Percentiles rank a stretch among this genome's conserved stretches.
phyloP scores from a whole-genome alignment of 2,113 vertebrate species.

The Gymnogyps californianus region DNA sequence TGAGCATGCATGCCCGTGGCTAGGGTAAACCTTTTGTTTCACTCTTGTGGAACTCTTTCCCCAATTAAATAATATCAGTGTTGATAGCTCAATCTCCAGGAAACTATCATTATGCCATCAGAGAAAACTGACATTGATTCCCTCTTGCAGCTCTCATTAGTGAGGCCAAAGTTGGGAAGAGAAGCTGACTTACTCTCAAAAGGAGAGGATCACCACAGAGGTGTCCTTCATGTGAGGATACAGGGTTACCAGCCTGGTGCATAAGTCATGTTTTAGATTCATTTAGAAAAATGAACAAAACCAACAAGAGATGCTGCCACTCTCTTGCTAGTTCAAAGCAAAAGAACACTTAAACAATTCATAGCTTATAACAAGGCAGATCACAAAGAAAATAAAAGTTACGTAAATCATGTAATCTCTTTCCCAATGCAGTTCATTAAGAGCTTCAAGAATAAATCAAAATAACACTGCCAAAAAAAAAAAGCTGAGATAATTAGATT shows the following conservation, averaged over 20 bases:
- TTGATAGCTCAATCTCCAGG: not conserved
- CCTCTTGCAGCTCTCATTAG: not conserved
- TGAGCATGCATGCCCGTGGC: not conserved
- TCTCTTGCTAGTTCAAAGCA: conserved; percentile 62
- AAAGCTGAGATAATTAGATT: conserved; percentile 27
- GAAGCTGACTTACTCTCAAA: not conserved
- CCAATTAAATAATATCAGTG: not conserved
- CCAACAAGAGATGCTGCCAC: conserved; percentile 9
- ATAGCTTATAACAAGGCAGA: conserved; percentile 49
- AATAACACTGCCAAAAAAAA: not conserved
- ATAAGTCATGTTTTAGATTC: not conserved
- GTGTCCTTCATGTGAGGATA: not conserved
- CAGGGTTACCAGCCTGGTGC: not conserved
- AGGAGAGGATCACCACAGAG: not conserved
- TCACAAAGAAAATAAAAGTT: conserved; percentile 63
- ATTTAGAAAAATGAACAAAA: conserved; percentile 5
- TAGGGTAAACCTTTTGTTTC: not conserved
- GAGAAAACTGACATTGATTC: not conserved
- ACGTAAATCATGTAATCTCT: conserved; percentile 61
- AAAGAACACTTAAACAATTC: conserved; percentile 56
- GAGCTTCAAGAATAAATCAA: conserved; percentile 54
- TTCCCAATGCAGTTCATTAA: conserved; percentile 44
- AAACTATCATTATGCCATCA: not conserved
- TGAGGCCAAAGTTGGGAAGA: not conserved
- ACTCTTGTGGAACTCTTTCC: not conserved